Conservation (phyloP, 2,888 invertebrate genomes). For the Rotaria sp. region DNA sequence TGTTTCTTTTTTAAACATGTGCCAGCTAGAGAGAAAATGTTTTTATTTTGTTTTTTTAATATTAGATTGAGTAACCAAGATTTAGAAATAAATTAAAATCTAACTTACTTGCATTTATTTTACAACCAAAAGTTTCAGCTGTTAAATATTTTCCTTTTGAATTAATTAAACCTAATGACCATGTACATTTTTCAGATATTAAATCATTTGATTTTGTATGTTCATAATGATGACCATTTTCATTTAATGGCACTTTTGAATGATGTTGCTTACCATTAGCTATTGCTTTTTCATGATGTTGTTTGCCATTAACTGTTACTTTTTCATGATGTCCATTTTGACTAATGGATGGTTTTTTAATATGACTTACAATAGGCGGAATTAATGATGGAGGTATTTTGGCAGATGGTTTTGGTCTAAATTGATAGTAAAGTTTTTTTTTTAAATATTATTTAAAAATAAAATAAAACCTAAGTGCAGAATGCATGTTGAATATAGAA, state of each 20-base stretch:
- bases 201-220: background rate
- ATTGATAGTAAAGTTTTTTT: background rate
- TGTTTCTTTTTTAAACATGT: constrained; percentile 83
- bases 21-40: constrained; percentile 60
- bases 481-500: background rate
- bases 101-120: constrained; percentile 70
- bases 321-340: background rate
- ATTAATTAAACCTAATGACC: constrained; percentile 89
- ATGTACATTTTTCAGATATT: constrained; percentile 48
- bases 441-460: background rate
- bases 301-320: too few relatives aligned
- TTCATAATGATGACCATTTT: background rate
- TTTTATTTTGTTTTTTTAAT: too few relatives aligned
- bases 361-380: background rate
- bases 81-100: background rate
- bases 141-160: constrained; percentile 77
- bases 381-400: background rate
- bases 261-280: background rate
- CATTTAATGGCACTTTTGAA: background rate
- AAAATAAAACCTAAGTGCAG: background rate
- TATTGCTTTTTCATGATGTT: background rate
- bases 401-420: background rate
- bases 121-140: constrained; percentile 92
- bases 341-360: background rate
- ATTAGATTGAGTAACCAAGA: background rate